These are phyloP conservation scores for Steinernema hermaphroditum DNA, from an alignment of 2,888 invertebrate species.

Conservation along the genomic window DNA sequence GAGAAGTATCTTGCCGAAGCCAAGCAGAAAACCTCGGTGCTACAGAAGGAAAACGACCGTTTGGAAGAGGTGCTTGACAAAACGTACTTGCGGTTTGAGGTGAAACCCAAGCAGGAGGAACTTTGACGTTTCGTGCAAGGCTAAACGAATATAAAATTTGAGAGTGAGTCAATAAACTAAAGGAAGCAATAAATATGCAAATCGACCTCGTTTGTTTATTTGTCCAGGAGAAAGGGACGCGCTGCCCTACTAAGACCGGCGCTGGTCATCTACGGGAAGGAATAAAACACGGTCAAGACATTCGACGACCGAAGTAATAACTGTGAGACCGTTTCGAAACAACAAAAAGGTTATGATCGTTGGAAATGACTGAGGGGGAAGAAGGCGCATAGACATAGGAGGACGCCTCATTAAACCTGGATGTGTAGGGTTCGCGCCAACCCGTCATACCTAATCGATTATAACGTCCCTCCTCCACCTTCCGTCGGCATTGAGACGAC, in stretches of 20 bases:
- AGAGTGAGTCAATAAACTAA: too few species aligned
- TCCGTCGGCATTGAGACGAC: background rate
- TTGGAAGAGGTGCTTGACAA: background rate
- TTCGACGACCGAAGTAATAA: background rate
- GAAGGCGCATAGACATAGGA: background rate
- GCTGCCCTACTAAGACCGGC: too few species aligned
- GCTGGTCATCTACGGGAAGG: background rate
- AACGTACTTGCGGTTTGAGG: background rate
- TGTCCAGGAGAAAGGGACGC: background rate
- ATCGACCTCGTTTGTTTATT: slow-evolving; percentile 6
- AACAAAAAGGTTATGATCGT: background rate
- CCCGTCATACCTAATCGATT: background rate
- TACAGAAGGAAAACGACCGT: background rate
- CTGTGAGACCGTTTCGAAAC: background rate
- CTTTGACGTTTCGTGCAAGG: too few species aligned
- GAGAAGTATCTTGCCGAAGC: background rate
- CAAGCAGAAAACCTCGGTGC: too few species aligned
- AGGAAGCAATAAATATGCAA: too few species aligned
- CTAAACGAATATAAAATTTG: too few species aligned
- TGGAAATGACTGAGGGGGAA: background rate
- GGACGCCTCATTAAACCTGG: background rate
- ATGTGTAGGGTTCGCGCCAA: background rate
- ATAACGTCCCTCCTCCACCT: too few species aligned
- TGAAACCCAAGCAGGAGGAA: background rate
- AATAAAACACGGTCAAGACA: background rate